A percentile compares a stretch with the other conserved stretches of the same genome.
Evolutionary conservation across 1,140 invertebrate species (phyloP).

Genomic region (Formica selysi): DNA sequence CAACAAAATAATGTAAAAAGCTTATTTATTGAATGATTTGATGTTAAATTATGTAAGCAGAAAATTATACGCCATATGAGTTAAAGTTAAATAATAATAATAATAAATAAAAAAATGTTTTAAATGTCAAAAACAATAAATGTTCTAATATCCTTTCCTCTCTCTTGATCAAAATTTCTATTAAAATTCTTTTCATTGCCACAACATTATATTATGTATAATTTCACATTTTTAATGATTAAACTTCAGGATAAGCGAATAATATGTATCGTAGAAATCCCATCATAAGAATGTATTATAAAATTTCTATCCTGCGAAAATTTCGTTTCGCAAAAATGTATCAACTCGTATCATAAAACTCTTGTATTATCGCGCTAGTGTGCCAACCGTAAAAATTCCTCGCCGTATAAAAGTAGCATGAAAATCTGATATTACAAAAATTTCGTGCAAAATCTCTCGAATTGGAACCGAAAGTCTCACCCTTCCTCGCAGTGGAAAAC

Average conservation of each 20-base stretch:
- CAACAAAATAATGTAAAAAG: neutral
- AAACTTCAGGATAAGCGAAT: conserved; percentile 17
- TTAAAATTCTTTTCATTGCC: neutral
- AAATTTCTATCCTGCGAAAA: conserved; percentile 42
- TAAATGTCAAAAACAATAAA: neutral
- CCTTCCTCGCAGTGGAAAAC: conserved; percentile 51
- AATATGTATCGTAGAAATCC: conserved; percentile 1
- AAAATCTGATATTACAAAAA: conserved; percentile 46
- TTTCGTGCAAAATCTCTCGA: conserved; percentile 43
- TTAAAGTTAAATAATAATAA: neutral
- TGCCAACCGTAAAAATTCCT: conserved; percentile 25
- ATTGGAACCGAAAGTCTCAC: conserved; percentile 36
- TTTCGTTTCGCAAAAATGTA: conserved; percentile 45
- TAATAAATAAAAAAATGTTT: too few species aligned
- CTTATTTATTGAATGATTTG: neutral
- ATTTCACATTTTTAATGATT: neutral
- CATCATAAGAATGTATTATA: conserved; percentile 17
- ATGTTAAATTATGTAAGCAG: neutral
- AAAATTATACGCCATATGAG: neutral
- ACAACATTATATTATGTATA: neutral
- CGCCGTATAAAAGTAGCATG: neutral
- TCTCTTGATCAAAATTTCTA: neutral
- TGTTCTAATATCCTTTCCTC: neutral
- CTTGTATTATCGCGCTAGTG: conserved; percentile 45
- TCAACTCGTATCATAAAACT: conserved; percentile 43